Evolutionary conservation across 1,140 invertebrate genomes (phyloP), one percentile per base, ranked within the genome.

Genomic region (Linepithema humile): DNA sequence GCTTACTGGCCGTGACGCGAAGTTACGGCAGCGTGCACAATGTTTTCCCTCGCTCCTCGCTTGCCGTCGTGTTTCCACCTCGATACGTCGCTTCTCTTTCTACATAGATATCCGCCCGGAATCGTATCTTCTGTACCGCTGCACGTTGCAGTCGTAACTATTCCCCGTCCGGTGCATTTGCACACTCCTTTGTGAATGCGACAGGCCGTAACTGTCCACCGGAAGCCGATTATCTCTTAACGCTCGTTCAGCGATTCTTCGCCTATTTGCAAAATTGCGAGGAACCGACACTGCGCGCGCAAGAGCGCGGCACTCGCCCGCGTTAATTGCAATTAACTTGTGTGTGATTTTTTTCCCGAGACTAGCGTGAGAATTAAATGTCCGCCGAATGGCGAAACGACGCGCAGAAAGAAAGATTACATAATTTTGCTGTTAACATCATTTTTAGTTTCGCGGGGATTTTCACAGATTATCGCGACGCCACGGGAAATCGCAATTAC

Each of bases 1-100:
- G 91, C 92, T 93, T 92, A 92, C 91, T 91, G 85, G 87, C 90
- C 93, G 91, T 92, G 92, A 92, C 92, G 91, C 88, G 69, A 93
- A 92, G 92, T 94, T 92, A 91, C 92, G 90, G 83, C 90, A 88
- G 83, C 86, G 91, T 91, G 90, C 88, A 89, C 92, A 88, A 91
- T 91, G 85, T 91, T 92, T 92, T 91, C 88, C 86, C 78, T 72
- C 82, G 40, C 62, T 62, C 43, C 83, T 77, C 69, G 45, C 53
- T 15, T n/a, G 53, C 69, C 82, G 74, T 35, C 80, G 67, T 45
- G 62, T 62, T 40, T 83, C 78, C 70, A 57, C 45, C 77, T 53
- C 45, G 65, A 40, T 70, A 77, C 70, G 59, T 67, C 74, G 69
- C 72, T 77, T 50, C 70, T 85, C 82, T 69, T 69, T 78, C 74